Conservation (phyloP, 2,113 vertebrate genomes). For the Vulpes lagopus region DNA sequence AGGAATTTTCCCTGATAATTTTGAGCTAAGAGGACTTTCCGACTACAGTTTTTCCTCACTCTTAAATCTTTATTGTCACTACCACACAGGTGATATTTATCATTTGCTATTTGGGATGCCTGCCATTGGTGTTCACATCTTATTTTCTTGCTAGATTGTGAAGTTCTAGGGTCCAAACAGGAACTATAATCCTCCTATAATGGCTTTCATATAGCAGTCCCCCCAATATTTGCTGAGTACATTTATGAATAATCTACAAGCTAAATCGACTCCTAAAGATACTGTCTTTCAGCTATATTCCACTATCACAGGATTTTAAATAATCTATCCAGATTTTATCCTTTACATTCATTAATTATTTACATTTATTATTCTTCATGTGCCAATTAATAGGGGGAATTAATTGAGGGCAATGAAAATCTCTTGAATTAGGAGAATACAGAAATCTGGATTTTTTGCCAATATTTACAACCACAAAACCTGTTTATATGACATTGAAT, state of each 20-base stretch:
- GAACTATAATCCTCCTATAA: not conserved
- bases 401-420: not conserved
- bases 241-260: conserved; percentile 44
- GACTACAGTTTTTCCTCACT: not conserved
- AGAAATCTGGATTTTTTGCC: not conserved
- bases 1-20: not conserved
- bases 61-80: not conserved
- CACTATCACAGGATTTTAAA: not conserved
- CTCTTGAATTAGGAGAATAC: not conserved
- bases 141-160: not conserved
- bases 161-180: not conserved
- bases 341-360: not conserved
- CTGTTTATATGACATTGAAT: not conserved
- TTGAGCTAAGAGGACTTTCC: not conserved
- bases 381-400: not conserved
- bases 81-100: not conserved
- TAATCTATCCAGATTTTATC: not conserved
- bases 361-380: not conserved
- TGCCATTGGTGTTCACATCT: not conserved
- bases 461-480: not conserved
- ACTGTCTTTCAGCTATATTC: not conserved
- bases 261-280: not conserved
- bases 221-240: not conserved
- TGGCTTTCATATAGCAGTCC: not conserved
- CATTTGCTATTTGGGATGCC: not conserved